Base-by-base conservation (phyloP, 2,888 invertebrate species). In the Pristionchus japonicus region DNA sequence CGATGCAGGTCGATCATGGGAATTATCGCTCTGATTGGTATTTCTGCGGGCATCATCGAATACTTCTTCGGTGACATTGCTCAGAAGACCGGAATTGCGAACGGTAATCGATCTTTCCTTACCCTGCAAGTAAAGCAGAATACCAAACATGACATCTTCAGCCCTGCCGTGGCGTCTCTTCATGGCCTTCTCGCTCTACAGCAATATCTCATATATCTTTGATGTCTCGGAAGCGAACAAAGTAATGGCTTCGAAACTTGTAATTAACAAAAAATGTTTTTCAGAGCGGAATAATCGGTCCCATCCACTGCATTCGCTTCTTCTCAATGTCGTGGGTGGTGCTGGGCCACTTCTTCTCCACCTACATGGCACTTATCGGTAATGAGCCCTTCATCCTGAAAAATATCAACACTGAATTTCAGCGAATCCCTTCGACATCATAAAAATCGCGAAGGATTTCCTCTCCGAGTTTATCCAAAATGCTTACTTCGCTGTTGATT, bases 401-500 rank as follows among this genome's bases (percentile, higher is more conserved):
- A 64, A 64, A 9, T 57, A 64, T 27, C 27, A 3, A 70, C 15
- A 31, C 43, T 43, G 11, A 43, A 37, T 70, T 77, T n/a, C 57
- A 89, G 88, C 67, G 27, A 90, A 89, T 85, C 88, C 90, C 1
- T 27, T 74, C n/a, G 90, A 90, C 67, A 88, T 89, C 1, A 20
- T 88, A 17, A 86, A 47, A 27, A 77, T 87, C 80, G 37, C 74
- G 34, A 31, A 84, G 74, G 52, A 90, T 67, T 23, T 88, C 20
- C 31, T 88, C 57, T 83, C 90, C 1, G 88, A 89, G 70, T 74
- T 91, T 20, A 74, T 92, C 83, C 67, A 88, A 17, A 92, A 89
- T 52, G 91, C 88, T 1, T 90, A 87, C 70, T 90, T 90, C 64
- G 87, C 90, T 37, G 91, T 92, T 1, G 91, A 91, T 84, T 89